Conservation (phyloP, 2,797 vertebrate species). For the Falco cherrug region DNA sequence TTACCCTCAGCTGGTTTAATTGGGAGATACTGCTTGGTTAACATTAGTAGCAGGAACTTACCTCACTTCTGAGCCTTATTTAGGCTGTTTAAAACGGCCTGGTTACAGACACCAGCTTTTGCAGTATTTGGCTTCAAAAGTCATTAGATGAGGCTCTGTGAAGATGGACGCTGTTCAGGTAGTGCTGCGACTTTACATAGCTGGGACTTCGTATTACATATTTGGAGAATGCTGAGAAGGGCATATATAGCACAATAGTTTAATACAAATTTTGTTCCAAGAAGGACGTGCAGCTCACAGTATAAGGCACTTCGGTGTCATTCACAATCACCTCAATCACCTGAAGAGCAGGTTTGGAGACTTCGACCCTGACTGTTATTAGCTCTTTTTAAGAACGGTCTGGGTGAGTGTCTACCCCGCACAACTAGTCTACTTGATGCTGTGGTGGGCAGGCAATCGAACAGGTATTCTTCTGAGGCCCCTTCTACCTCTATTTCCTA, state of each 20-base stretch:
- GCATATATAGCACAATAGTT: background rate
- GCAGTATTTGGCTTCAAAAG: background rate
- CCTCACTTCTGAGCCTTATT: background rate
- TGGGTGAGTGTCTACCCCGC: background rate
- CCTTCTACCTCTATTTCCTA: background rate
- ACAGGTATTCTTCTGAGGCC: background rate
- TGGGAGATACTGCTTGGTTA: background rate
- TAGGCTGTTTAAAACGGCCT: background rate
- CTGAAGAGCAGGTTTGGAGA: background rate
- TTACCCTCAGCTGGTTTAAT: background rate
- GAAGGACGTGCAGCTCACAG: background rate
- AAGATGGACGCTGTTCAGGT: background rate
- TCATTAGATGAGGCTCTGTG: background rate
- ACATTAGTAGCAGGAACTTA: background rate
- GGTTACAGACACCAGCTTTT: background rate
- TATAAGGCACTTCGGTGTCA: background rate
- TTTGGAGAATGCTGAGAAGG: background rate
- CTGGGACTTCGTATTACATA: background rate
- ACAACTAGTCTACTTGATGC: background rate
- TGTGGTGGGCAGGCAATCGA: background rate
- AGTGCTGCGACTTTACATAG: background rate
- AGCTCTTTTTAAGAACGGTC: background rate
- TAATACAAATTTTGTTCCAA: background rate
- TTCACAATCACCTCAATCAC: background rate
- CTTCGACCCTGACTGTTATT: background rate